phyloP scores from a whole-genome alignment of 2,113 vertebrate species.

The Clupea harengus region DNA sequence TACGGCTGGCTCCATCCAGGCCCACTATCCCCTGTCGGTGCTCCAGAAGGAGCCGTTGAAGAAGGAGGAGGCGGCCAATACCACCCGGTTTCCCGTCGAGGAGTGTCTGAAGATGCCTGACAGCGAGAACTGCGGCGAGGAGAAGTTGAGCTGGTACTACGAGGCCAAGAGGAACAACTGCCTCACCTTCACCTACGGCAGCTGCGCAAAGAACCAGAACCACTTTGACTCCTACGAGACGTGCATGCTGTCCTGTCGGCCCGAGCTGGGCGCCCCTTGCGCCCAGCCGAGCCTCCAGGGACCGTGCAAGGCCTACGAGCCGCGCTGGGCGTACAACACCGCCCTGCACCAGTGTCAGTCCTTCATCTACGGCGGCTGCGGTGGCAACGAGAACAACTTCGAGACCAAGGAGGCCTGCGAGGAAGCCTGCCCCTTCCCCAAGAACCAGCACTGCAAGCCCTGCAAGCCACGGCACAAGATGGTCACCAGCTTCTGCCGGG shows the following conservation, averaged over 20 bases:
- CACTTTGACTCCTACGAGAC: slow-evolving; percentile 83
- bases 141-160: slow-evolving; percentile 87
- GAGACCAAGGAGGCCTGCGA: slow-evolving; percentile 89
- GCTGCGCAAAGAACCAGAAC: slow-evolving; percentile 77
- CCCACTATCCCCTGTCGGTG: slow-evolving; percentile 82
- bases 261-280: slow-evolving; percentile 80
- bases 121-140: slow-evolving; percentile 80
- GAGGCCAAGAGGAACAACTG: slow-evolving; percentile 90
- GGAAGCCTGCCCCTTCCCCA: slow-evolving; percentile 87
- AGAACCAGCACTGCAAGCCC: slow-evolving; percentile 81
- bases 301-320: slow-evolving; percentile 88
- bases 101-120: slow-evolving; percentile 84
- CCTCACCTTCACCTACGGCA: slow-evolving; percentile 82
- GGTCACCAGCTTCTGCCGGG: slow-evolving; percentile 93
- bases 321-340: slow-evolving; percentile 90
- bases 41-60: slow-evolving; percentile 62
- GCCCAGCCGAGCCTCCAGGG: slow-evolving; percentile 85
- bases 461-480: slow-evolving; percentile 90
- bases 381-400: slow-evolving; percentile 95
- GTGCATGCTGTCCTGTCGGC: slow-evolving; percentile 88
- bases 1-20: slow-evolving; percentile 75
- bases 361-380: slow-evolving; percentile 92
- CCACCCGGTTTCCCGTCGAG: slow-evolving; percentile 73
- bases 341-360: slow-evolving; percentile 82
- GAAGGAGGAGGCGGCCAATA: slow-evolving; percentile 66